These are phyloP conservation scores for Orthonyx spaldingii DNA, from an alignment of 2,113 vertebrate species.

Conservation along the genomic window DNA sequence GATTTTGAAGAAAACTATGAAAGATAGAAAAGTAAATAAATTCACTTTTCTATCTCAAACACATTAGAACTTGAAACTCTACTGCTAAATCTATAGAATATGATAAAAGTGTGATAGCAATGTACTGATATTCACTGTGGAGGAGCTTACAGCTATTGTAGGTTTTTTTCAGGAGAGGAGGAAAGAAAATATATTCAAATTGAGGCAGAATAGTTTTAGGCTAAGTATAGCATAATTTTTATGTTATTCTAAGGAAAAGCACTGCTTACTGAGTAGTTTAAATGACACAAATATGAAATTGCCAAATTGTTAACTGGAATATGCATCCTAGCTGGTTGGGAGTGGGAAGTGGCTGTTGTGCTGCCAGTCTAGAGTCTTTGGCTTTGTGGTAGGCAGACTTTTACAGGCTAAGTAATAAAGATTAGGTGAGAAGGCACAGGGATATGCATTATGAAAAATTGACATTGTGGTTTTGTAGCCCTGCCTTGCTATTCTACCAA, in stretches of 20 bases:
- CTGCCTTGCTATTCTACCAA: not conserved
- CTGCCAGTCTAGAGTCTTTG: not conserved
- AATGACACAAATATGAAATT: not conserved
- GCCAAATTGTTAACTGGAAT: not conserved
- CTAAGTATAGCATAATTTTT: not conserved
- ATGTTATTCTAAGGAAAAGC: not conserved
- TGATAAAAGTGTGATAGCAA: not conserved
- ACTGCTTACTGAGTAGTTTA: not conserved
- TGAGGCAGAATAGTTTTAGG: not conserved
- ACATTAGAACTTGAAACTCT: not conserved
- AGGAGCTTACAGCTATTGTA: not conserved
- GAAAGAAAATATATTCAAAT: not conserved
- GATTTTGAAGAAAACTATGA: not conserved
- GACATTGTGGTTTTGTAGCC: not conserved
- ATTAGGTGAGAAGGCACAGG: not conserved
- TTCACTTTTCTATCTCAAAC: not conserved
- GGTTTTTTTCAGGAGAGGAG: not conserved
- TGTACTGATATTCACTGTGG: not conserved
- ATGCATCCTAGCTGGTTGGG: not conserved
- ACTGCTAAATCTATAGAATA: not conserved
- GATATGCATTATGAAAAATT: not conserved
- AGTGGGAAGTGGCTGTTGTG: not conserved
- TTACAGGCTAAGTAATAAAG: not conserved
- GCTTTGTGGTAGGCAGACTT: not conserved
- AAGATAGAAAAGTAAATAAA: not conserved